Evolutionary conservation across 2,888 invertebrate species (phyloP), one percentile per base, ranked within the genome.

Genomic region (Caenorhabditis uteleia): DNA sequence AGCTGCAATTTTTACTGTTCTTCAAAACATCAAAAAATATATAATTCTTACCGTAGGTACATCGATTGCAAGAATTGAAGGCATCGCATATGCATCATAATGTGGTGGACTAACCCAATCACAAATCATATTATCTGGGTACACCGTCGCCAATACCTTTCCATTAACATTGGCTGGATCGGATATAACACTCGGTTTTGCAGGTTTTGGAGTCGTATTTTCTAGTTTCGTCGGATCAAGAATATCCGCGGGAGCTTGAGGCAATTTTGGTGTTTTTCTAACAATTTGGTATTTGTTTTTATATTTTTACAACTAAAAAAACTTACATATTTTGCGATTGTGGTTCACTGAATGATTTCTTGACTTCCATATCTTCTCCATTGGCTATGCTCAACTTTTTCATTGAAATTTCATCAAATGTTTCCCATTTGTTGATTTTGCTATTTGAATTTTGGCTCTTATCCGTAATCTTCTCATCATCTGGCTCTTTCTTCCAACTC

Each of bases 1-100:
- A 94, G 87, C 92, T 94, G 74, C 14, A 82, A 72, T 10, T 16
- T 31, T 34, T 29, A 25, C 33, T 25, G 18, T 14, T 14, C 14
- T 36, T 38, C 33, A 3, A 36, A 3, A 29, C 4, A 18, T 33
- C n/a, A 29, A 7, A 12, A n/a, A 26, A 5, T 38, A 38, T 20
- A 7, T 38, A n/a, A n/a, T 25, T 23, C 33, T 42, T 38, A 77
- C 77, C 50, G 69, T 51, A 39, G 79, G 73, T 33, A 75, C 67
- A 27, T 75, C 74, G 25, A 70, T 68, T 0, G 76, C 70, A 21
- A 82, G 46, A 38, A 75, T 70, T 3, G 77, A 66, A 2, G 82
- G 83, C 75, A 83, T 77, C 45, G 70, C 74, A 31, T 59, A 61
- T 12, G 76, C 64, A 53, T 82, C 75, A 62, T 82, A 83, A n/a